Percentiles rank a stretch among this genome's conserved stretches.
phyloP scores from a whole-genome alignment of 2,797 vertebrate genomes.

The Varecia variegata region DNA sequence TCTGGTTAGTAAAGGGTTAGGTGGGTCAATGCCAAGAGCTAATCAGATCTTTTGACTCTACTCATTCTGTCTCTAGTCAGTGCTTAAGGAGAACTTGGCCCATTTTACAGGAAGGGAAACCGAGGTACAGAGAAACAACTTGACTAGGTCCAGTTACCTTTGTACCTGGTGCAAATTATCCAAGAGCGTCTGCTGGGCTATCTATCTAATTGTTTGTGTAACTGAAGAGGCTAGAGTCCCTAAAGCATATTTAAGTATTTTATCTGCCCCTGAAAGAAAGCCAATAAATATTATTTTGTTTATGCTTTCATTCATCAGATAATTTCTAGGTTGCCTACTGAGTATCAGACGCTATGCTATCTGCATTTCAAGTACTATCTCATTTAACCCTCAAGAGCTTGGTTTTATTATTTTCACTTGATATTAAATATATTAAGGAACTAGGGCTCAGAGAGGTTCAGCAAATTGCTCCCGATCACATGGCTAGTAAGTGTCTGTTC shows the following conservation, averaged over 20 bases:
- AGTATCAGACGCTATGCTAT: background rate
- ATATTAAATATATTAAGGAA: background rate
- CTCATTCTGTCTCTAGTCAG: background rate
- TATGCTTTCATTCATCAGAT: background rate
- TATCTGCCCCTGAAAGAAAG: background rate
- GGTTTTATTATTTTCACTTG: background rate
- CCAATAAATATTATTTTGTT: background rate
- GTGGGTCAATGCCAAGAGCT: background rate
- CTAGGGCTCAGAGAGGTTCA: background rate
- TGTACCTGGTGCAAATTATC: background rate
- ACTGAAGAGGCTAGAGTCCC: background rate
- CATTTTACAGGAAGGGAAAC: constrained; percentile 40
- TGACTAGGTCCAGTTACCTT: background rate
- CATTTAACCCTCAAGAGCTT: background rate
- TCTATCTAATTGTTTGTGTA: background rate
- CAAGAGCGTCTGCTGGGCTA: background rate
- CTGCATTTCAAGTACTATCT: background rate
- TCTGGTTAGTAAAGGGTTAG: constrained; percentile 10
- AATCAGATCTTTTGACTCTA: background rate
- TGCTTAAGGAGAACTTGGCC: background rate
- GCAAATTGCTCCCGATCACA: background rate
- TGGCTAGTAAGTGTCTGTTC: background rate
- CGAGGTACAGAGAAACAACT: constrained; percentile 16
- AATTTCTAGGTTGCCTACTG: background rate
- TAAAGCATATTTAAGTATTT: background rate